A percentile compares a stretch with the other conserved stretches of the same genome.
Evolutionary conservation across 2,888 invertebrate genomes (phyloP).

Genomic region (Temnothorax rugatulus): DNA sequence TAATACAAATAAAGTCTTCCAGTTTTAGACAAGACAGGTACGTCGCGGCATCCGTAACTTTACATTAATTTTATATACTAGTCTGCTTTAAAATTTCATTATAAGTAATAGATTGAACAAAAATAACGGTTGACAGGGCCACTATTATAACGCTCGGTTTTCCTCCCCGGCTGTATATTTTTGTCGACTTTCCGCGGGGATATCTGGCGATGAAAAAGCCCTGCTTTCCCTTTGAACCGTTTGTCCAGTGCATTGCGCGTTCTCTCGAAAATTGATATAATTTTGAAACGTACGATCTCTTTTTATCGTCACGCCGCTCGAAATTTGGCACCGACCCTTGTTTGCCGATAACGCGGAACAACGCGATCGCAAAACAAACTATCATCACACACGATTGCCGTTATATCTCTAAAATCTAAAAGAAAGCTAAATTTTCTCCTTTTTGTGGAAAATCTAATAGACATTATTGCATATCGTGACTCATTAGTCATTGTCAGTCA

Average conservation of each 20-base stretch:
- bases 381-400: constrained; percentile 1
- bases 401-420: background rate
- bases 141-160: constrained; percentile 45
- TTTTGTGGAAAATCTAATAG: background rate
- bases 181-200: constrained; percentile 7
- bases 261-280: constrained; percentile 58
- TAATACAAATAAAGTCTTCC: background rate
- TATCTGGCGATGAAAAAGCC: constrained; percentile 30
- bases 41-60: background rate
- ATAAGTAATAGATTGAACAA: constrained; percentile 62
- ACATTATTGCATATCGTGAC: background rate
- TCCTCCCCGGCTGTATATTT: constrained; percentile 22
- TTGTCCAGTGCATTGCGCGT: constrained; percentile 29
- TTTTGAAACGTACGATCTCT: constrained; percentile 43
- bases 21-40: background rate
- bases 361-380: constrained; percentile 29
- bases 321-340: constrained; percentile 22
- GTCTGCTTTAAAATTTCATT: constrained; percentile 33
- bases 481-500: background rate
- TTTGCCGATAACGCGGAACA: constrained; percentile 9
- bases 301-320: constrained; percentile 9
- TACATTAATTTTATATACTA: constrained; percentile 53
- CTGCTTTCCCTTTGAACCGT: constrained; percentile 42
- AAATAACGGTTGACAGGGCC: constrained; percentile 51
- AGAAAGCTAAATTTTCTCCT: background rate